Conservation (phyloP, 1,140 invertebrate genomes). For the Tetragnatha versicolor region DNA sequence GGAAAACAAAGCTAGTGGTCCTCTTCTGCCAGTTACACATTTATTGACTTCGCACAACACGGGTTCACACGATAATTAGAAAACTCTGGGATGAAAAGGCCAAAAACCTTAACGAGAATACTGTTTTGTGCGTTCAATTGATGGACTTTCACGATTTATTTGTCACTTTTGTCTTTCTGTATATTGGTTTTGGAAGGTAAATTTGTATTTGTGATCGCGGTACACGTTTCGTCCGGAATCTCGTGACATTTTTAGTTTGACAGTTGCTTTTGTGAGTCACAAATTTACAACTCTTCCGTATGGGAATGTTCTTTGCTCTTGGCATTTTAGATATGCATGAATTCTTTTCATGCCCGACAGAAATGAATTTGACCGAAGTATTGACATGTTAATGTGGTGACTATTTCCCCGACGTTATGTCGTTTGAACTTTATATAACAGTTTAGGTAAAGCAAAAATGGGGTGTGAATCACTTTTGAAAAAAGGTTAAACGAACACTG, state of each 20-base stretch:
- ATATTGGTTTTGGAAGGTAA: not conserved
- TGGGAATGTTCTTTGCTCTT: too few relatives aligned
- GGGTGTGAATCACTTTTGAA: too few relatives aligned
- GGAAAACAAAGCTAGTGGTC: slow-evolving; percentile 13
- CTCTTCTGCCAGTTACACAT: not conserved
- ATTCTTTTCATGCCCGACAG: too few relatives aligned
- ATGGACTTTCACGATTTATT: slow-evolving; percentile 13
- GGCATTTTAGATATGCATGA: too few relatives aligned
- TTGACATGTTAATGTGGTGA: too few relatives aligned
- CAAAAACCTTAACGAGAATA: slow-evolving; percentile 34
- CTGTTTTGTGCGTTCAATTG: slow-evolving; percentile 13
- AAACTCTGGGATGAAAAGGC: slow-evolving; percentile 35
- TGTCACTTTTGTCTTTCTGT: slow-evolving; percentile 1
- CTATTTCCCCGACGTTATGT: too few relatives aligned
- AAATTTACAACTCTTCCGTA: too few relatives aligned
- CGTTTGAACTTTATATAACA: too few relatives aligned
- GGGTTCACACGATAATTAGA: slow-evolving; percentile 43
- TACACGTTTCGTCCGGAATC: not conserved
- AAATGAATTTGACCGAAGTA: too few relatives aligned
- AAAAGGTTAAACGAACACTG: too few relatives aligned
- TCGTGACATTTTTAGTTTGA: not conserved
- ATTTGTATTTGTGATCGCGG: not conserved
- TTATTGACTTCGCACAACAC: slow-evolving; percentile 10
- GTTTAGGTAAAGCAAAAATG: too few relatives aligned
- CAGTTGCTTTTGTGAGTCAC: too few relatives aligned